Conservation (phyloP, 2,888 invertebrate genomes). For the Rhingia campestris region DNA sequence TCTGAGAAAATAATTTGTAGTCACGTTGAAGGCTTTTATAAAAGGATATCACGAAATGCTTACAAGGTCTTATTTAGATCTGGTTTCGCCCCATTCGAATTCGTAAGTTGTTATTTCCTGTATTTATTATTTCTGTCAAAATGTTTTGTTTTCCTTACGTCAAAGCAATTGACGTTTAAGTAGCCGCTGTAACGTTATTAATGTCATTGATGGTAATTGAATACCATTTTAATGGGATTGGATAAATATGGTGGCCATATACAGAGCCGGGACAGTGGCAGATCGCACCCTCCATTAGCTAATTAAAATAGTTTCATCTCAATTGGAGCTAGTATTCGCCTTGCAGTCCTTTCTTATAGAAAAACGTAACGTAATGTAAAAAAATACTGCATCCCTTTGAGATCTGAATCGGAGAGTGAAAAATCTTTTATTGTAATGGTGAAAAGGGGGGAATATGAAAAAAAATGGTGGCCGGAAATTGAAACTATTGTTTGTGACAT, state of each 20-base stretch:
- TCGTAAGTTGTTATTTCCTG: background rate
- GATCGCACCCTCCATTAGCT: constrained; percentile 45
- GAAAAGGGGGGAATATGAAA: too few species aligned
- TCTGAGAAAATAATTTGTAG: constrained; percentile 27
- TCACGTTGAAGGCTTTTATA: constrained; percentile 42
- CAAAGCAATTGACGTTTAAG: constrained; percentile 10
- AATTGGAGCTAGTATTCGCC: constrained; percentile 32
- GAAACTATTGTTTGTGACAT: constrained; percentile 64
- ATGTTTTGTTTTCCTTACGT: constrained; percentile 11
- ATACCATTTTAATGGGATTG: background rate
- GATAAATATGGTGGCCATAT: too few species aligned
- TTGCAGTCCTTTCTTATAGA: constrained; percentile 29
- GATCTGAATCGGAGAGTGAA: background rate
- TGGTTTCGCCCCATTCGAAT: background rate
- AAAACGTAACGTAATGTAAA: constrained; percentile 10
- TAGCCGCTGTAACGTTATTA: constrained; percentile 16
- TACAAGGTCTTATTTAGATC: constrained; percentile 12
- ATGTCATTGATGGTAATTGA: constrained; percentile 3
- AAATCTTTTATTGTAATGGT: constrained; percentile 11
- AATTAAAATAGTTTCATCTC: constrained; percentile 54
- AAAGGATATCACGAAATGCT: constrained; percentile 47
- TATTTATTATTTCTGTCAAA: background rate
- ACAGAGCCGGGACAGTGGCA: too few species aligned
- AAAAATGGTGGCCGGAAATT: constrained; percentile 54
- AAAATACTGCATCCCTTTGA: background rate